Percentiles rank a stretch among this genome's conserved stretches.
phyloP scores from a whole-genome alignment of 2,113 vertebrate genomes.

The Nerophis ophidion region DNA sequence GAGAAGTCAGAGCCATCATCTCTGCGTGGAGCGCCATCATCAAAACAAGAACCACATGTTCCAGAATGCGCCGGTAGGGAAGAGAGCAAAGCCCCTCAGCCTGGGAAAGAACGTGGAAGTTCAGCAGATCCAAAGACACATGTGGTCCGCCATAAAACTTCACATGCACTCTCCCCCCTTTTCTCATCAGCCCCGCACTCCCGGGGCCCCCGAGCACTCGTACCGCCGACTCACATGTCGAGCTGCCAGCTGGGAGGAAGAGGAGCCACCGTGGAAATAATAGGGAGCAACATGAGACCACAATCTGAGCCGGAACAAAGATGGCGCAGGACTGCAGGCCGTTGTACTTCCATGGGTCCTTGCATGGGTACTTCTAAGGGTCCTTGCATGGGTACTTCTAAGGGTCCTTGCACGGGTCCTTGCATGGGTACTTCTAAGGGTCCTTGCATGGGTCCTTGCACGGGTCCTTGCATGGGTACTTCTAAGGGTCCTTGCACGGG shows the following conservation, averaged over 20 bases:
- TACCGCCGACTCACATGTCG: constrained; percentile 36
- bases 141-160: constrained; percentile 73
- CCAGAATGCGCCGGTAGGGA: constrained; percentile 19
- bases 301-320: constrained; percentile 58
- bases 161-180: constrained; percentile 64
- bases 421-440: too few relatives aligned
- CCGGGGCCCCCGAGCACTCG: constrained; percentile 26
- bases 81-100: constrained; percentile 49
- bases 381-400: too few relatives aligned
- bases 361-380: too few relatives aligned
- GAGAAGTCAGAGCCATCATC: constrained; percentile 46
- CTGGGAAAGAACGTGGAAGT: constrained; percentile 71
- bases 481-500: too few relatives aligned
- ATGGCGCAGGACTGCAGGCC: constrained; percentile 54
- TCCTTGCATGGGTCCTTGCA: too few relatives aligned
- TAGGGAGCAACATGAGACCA: constrained; percentile 56
- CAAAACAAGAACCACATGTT: constrained; percentile 70
- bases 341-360: constrained; percentile 48
- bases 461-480: too few relatives aligned
- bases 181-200: constrained; percentile 11
- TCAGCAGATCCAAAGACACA: constrained; percentile 70
- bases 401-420: too few relatives aligned
- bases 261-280: constrained; percentile 77
- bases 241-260: constrained; percentile 57
- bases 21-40: constrained; percentile 32